These are phyloP conservation scores for Clostera curtula DNA, from an alignment of 2,888 invertebrate species.

Conservation along the genomic window DNA sequence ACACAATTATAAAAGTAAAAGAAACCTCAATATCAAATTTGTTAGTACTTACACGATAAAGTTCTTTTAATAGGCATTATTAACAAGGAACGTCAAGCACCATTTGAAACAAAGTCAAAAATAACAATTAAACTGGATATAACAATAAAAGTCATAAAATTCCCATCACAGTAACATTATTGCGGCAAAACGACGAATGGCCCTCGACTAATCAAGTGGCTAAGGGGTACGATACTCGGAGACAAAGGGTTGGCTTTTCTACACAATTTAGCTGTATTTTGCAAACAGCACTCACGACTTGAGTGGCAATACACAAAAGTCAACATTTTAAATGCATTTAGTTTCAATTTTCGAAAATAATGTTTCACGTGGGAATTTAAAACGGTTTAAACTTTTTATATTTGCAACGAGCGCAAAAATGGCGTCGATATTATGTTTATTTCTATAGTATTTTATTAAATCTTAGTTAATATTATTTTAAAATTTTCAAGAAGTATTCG, in stretches of 20 bases:
- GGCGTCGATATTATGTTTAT: too few species aligned
- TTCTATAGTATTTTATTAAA: too few species aligned
- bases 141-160: slow-evolving; percentile 15
- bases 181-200: slow-evolving; percentile 24
- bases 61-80: too few species aligned
- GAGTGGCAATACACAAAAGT: slow-evolving; percentile 39
- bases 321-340: slow-evolving; percentile 40
- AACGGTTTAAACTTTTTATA: not conserved
- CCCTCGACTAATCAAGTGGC: slow-evolving; percentile 46
- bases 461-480: too few species aligned
- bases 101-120: slow-evolving; percentile 16
- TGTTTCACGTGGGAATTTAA: slow-evolving; percentile 44
- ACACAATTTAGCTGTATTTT: slow-evolving; percentile 62
- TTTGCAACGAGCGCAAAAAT: too few species aligned
- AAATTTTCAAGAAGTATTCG: too few species aligned
- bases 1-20: too few species aligned
- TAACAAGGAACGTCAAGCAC: slow-evolving; percentile 3
- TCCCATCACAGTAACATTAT: slow-evolving; percentile 11
- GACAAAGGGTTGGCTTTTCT: slow-evolving; percentile 51
- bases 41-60: too few species aligned
- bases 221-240: slow-evolving; percentile 27
- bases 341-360: slow-evolving; percentile 32
- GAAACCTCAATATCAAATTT: too few species aligned
- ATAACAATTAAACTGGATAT: too few species aligned
- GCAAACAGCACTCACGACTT: slow-evolving; percentile 56